Evolutionary conservation across 2,888 invertebrate species (phyloP).

Genomic region (Iphiclides podalirius): DNA sequence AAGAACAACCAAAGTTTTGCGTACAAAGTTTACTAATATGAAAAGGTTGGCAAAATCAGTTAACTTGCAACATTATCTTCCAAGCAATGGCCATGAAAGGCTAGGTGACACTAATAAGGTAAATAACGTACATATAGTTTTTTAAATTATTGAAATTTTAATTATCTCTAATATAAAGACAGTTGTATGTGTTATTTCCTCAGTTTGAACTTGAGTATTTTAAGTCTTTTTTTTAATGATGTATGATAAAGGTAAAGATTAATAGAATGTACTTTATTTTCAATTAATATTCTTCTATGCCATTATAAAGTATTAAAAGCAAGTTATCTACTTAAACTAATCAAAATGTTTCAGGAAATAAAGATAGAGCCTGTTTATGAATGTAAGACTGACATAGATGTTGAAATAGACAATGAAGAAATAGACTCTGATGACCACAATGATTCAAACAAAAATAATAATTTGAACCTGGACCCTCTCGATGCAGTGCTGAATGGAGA

Average conservation of each 20-base stretch:
- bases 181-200: too few relatives aligned
- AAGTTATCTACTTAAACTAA: too few relatives aligned
- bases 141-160: slow-evolving; percentile 8
- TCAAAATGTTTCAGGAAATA: slow-evolving; percentile 51
- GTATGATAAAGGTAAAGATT: too few relatives aligned
- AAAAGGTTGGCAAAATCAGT: slow-evolving; percentile 44
- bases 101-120: slow-evolving; percentile 39
- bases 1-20: slow-evolving; percentile 49
- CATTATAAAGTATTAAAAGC: too few relatives aligned
- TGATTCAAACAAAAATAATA: slow-evolving; percentile 19
- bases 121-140: slow-evolving; percentile 19
- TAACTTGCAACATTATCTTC: slow-evolving; percentile 38
- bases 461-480: slow-evolving; percentile 46
- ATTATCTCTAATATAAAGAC: too few relatives aligned
- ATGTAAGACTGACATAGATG: slow-evolving; percentile 33
- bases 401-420: slow-evolving; percentile 27
- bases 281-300: too few relatives aligned
- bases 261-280: too few relatives aligned
- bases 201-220: too few relatives aligned
- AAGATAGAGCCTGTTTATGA: slow-evolving; percentile 51
- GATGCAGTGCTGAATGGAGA: slow-evolving; percentile 49
- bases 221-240: too few relatives aligned
- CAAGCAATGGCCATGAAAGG: slow-evolving; percentile 38
- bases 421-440: slow-evolving; percentile 23
- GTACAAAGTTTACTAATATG: slow-evolving; percentile 61